Evolutionary conservation across 2,113 vertebrate species (phyloP).

Genomic region (Megaceryle torquata): DNA sequence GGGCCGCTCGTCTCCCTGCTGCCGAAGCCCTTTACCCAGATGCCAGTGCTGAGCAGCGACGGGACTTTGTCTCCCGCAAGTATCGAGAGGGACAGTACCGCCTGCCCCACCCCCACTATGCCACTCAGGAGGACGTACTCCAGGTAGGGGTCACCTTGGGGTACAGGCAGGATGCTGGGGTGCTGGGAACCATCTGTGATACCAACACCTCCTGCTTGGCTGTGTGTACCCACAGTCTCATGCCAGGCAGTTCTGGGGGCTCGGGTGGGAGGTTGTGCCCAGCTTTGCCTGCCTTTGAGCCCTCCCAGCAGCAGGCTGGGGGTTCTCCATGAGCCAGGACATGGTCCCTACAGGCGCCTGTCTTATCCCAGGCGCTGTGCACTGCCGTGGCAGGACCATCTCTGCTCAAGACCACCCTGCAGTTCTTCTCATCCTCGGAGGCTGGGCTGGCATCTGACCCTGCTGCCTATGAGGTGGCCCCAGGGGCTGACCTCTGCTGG

Average conservation of each 20-base stretch:
- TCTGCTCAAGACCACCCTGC: conserved; percentile 87
- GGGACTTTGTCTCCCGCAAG: conserved; percentile 87
- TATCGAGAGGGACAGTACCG: conserved; percentile 88
- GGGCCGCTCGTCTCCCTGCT: conserved; percentile 78
- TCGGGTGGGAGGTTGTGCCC: neutral
- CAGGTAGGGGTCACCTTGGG: conserved; percentile 73
- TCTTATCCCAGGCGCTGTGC: conserved; percentile 79
- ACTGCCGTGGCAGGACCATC: conserved; percentile 85
- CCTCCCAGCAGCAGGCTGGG: accelerated
- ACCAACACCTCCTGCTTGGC: neutral
- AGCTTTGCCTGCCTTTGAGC: neutral
- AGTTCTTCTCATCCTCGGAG: conserved; percentile 85
- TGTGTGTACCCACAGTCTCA: accelerated
- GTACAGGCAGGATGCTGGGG: neutral
- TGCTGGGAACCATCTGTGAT: neutral
- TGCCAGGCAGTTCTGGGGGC: neutral
- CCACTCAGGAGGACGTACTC: conserved; percentile 86
- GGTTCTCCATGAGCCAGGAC: neutral
- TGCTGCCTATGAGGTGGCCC: neutral
- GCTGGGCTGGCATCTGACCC: conserved; percentile 9
- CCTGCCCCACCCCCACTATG: conserved; percentile 77
- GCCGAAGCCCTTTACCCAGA: conserved; percentile 79
- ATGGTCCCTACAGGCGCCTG: accelerated
- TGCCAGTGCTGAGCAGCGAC: conserved; percentile 76
- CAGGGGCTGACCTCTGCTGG: neutral